A percentile compares a stretch with the other conserved stretches of the same genome.
These are phyloP conservation scores for Ceyx melanurus DNA, from an alignment of 2,113 vertebrate species.

Conservation along the genomic window DNA sequence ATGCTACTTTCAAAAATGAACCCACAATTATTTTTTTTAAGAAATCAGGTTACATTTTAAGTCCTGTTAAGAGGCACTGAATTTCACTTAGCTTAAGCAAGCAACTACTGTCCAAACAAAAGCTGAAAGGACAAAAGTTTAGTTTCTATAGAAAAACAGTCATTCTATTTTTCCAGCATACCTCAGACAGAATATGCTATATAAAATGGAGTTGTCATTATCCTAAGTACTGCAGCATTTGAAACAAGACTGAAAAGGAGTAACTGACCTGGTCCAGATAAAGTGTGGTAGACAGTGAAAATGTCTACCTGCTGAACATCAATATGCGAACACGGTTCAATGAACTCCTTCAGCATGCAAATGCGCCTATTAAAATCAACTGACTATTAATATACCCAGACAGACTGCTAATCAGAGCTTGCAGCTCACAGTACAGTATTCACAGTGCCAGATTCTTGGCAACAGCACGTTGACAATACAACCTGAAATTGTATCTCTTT, in stretches of 20 bases:
- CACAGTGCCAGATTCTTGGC: not conserved
- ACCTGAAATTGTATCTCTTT: no score
- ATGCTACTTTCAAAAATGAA: not conserved
- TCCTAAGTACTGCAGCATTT: not conserved
- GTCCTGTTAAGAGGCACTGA: not conserved
- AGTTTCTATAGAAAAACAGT: not conserved
- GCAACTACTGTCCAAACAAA: not conserved
- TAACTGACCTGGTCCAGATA: not conserved
- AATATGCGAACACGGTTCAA: not conserved
- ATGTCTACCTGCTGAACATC: not conserved
- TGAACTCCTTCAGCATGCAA: not conserved
- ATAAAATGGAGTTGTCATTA: not conserved
- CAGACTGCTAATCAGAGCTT: not conserved
- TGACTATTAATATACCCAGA: no score
- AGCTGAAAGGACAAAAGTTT: not conserved
- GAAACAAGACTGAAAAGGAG: not conserved
- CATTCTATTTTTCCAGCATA: not conserved
- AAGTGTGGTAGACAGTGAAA: not conserved
- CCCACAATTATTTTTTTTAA: not conserved
- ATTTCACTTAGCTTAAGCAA: not conserved
- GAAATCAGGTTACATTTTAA: not conserved
- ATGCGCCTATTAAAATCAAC: not conserved
- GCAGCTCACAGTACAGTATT: not conserved
- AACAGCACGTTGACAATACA: not conserved
- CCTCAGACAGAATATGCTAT: not conserved